phyloP scores from a whole-genome alignment of 64 coral and sea anemone genomes.

The Platygyra sinensis region DNA sequence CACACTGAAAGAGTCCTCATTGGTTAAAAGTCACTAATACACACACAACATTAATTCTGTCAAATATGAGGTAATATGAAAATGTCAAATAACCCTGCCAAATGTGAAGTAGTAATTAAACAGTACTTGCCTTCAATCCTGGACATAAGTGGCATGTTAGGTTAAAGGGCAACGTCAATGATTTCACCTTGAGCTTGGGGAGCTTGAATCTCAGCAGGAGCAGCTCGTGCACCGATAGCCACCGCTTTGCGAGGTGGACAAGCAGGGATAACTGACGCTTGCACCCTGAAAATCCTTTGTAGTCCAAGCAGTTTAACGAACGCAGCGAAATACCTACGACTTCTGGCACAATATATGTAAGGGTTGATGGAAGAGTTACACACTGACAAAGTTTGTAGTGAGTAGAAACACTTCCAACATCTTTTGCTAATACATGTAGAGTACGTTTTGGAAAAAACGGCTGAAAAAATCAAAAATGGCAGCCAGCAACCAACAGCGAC shows the following conservation, averaged over 20 bases:
- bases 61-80: too few species aligned
- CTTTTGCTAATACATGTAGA: not conserved
- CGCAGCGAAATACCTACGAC: conserved; percentile 5
- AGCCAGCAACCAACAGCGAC: conserved; percentile 4
- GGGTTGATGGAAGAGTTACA: conserved; percentile 47
- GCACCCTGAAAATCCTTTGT: not conserved
- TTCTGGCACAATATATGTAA: conserved; percentile 35
- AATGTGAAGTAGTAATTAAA: too few species aligned
- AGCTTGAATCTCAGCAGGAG: not conserved
- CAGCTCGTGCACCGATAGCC: not conserved
- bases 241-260: too few species aligned
- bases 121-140: too few species aligned
- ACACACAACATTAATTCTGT: too few species aligned
- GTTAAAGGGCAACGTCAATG: not conserved
- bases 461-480: conserved; percentile 14
- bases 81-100: too few species aligned
- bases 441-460: not conserved
- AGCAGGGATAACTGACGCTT: not conserved
- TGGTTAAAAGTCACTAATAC: too few species aligned
- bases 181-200: not conserved
- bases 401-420: not conserved
- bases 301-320: conserved; percentile 21
- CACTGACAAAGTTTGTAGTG: conserved; percentile 21
- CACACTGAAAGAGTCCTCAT: too few species aligned
- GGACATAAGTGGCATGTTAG: too few species aligned